These are phyloP conservation scores for Andrena haemorrhoa DNA, from an alignment of 2,888 invertebrate genomes.

Conservation along the genomic window DNA sequence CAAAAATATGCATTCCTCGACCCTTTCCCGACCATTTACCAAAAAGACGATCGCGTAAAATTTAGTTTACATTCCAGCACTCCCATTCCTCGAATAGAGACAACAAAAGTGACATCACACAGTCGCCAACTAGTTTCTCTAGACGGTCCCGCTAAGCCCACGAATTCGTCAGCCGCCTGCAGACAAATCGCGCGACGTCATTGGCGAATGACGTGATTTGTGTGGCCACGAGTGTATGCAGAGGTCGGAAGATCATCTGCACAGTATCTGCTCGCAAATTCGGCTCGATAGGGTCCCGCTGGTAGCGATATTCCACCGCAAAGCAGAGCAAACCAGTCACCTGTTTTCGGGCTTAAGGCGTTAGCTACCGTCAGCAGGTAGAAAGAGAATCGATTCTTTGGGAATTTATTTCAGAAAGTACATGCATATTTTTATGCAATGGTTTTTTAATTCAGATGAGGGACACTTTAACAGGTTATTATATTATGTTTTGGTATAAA, in stretches of 20 bases:
- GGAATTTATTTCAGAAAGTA: too few species aligned
- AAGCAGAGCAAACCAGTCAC: conserved; percentile 57
- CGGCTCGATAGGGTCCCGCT: conserved; percentile 55
- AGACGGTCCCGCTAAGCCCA: conserved; percentile 2
- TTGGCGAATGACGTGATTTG: conserved; percentile 61
- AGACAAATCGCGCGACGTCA: conserved; percentile 40
- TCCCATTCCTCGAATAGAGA: conserved; percentile 1
- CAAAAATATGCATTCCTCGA: too few species aligned
- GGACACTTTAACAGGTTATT: too few species aligned
- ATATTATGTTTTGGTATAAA: too few species aligned
- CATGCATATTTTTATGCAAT: too few species aligned
- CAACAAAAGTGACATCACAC: background rate
- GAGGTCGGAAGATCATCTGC: conserved; percentile 67
- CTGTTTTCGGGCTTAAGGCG: conserved; percentile 52
- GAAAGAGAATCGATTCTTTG: too few species aligned
- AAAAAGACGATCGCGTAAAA: background rate
- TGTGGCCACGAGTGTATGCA: conserved; percentile 48
- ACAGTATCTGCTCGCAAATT: conserved; percentile 64
- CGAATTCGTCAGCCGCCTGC: conserved; percentile 10
- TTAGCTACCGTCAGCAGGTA: too few species aligned
- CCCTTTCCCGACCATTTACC: too few species aligned
- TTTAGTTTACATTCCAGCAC: background rate
- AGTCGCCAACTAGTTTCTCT: background rate
- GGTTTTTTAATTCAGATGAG: too few species aligned
- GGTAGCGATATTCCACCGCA: conserved; percentile 39